Evolutionary conservation across 1,140 invertebrate genomes (phyloP).

Genomic region (Papilio polyxenes): DNA sequence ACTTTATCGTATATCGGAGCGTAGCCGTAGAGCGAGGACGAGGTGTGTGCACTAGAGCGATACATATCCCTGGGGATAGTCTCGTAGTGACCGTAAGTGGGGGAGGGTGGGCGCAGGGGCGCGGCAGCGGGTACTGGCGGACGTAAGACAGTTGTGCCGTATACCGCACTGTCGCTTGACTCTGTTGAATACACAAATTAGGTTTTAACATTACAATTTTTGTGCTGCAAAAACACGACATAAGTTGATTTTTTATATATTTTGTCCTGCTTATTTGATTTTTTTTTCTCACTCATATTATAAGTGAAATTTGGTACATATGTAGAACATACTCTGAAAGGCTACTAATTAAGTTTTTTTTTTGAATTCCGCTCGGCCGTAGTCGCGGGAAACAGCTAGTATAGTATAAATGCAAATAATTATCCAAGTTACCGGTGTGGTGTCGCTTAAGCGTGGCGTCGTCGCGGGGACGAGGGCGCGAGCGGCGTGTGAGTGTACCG

Average conservation of each 20-base stretch:
- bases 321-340: too few relatives aligned
- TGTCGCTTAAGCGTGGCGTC: constrained; percentile 70
- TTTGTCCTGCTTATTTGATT: too few relatives aligned
- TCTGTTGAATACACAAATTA: constrained; percentile 53
- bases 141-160: constrained; percentile 49
- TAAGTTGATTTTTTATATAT: not conserved
- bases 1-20: constrained; percentile 62
- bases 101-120: constrained; percentile 46
- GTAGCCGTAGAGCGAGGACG: constrained; percentile 65
- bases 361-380: too few relatives aligned
- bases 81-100: constrained; percentile 62
- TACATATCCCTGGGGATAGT: constrained; percentile 58
- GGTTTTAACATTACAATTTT: constrained; percentile 22
- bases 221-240: constrained; percentile 1
- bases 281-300: too few relatives aligned
- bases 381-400: too few relatives aligned
- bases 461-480: constrained; percentile 59
- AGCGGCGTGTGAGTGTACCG: constrained; percentile 82
- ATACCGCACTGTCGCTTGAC: constrained; percentile 53
- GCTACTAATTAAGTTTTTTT: too few relatives aligned
- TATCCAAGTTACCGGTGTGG: constrained; percentile 49
- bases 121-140: constrained; percentile 47
- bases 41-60: constrained; percentile 57
- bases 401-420: too few relatives aligned
- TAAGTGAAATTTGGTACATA: too few relatives aligned